Evolutionary conservation across 2,888 invertebrate species (phyloP), one percentile per base, ranked within the genome.

Genomic region (Carabus problematicus): DNA sequence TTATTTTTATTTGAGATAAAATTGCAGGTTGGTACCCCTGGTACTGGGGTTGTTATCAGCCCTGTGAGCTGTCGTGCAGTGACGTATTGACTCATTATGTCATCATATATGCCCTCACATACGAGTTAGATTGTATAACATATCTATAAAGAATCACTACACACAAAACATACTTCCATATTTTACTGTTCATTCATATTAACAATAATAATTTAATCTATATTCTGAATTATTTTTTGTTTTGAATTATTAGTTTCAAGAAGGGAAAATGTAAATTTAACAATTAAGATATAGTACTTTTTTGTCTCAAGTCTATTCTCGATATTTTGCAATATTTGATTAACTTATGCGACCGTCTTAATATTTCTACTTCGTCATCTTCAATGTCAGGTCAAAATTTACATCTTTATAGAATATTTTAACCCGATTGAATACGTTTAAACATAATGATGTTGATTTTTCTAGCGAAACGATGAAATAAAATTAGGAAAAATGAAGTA

Each of bases 321-420:
- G 29, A 29, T 29, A 29, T 12, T 4, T 45, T 45, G 11, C 2
- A 45, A 45, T 12, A 45, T 45, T 45, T 45, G 45, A 45, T 45
- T 12, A 45, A 45, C 42, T 42, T 42, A 8, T 42, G 42, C 11
- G n/a, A 7, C 14, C 11, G 45, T 45, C 11, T 45, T 11, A 45
- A 45, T 12, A 45, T 60, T 59, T 60, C 60, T 60, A 58, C 67
- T 67, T 67, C 52, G 58, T 60, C 67, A 67, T 67, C 60, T 60
- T 67, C 67, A 67, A 41, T 60, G 60, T 54, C 67, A 60, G 59
- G 67, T 67, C 60, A 60, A 67, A 69, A 69, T 69, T 69, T 62
- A 61, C 69, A 69, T 69, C 55, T 69, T 69, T 69, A 69, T 69
- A 69, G 69, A 69, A 69, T 62, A 69, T 69, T 69, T 56, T 62